phyloP scores from a whole-genome alignment of 2,797 vertebrate genomes.

The Sebastes variabilis region DNA sequence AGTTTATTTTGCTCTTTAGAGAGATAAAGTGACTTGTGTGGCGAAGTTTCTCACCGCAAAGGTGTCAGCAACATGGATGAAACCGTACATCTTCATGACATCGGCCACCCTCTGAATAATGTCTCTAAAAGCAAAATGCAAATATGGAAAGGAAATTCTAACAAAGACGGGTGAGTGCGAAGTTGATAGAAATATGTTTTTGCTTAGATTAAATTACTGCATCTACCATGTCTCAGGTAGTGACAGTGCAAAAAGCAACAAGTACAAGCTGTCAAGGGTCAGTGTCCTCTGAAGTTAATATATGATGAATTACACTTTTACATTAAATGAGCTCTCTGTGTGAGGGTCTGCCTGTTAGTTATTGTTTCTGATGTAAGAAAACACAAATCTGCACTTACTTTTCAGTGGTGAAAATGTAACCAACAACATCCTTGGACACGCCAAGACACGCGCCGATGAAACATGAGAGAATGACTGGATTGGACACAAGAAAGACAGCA shows the following conservation, averaged over 20 bases:
- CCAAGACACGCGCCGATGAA: conserved; percentile 61
- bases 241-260: background rate
- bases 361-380: background rate
- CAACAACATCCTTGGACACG: conserved; percentile 77
- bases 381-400: conserved; percentile 73
- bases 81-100: conserved; percentile 81
- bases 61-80: conserved; percentile 85
- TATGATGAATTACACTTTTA: conserved; percentile 6
- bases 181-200: background rate
- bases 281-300: conserved; percentile 7
- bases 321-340: background rate
- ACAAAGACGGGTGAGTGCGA: background rate
- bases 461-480: conserved; percentile 68
- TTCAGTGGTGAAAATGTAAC: conserved; percentile 87
- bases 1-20: background rate
- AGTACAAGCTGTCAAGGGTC: background rate
- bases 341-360: background rate
- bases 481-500: conserved; percentile 9
- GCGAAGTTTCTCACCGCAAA: conserved; percentile 75
- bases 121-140: conserved; percentile 73
- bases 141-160: background rate
- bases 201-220: background rate
- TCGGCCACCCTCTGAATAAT: conserved; percentile 83
- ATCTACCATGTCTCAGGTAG: background rate
- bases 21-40: background rate